phyloP scores from a whole-genome alignment of 2,113 vertebrate genomes.

The Accipiter cooperii region DNA sequence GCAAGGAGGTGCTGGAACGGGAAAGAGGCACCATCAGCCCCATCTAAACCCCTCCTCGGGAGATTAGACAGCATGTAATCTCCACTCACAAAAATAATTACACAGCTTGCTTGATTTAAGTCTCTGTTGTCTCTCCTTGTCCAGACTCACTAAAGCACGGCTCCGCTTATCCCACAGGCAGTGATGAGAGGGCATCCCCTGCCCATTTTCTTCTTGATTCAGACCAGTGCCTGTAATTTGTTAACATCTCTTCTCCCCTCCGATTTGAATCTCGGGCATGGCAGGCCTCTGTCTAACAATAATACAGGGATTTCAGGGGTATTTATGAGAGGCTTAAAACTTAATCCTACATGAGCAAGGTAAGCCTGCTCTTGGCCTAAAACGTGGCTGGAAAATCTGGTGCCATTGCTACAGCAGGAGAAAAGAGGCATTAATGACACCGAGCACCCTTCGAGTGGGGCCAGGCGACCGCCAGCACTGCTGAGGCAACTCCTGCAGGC shows the following conservation, averaged over 20 bases:
- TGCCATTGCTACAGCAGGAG: neutral
- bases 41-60: neutral
- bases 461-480: neutral
- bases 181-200: neutral
- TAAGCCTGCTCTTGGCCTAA: slow-evolving; percentile 58
- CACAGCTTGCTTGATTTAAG: neutral
- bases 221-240: slow-evolving; percentile 31
- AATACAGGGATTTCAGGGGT: slow-evolving; percentile 57
- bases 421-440: neutral
- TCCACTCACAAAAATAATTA: slow-evolving; percentile 16
- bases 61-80: slow-evolving; percentile 20
- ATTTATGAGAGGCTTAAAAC: slow-evolving; percentile 57
- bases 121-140: neutral
- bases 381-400: neutral
- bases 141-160: neutral
- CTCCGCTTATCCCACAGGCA: neutral
- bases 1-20: neutral
- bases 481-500: neutral
- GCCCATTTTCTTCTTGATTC: neutral
- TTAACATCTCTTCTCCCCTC: slow-evolving; percentile 27
- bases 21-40: neutral
- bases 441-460: accelerated
- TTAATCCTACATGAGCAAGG: slow-evolving; percentile 60
- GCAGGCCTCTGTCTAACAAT: slow-evolving; percentile 34
- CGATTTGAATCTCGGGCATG: neutral